Base-by-base conservation (phyloP, 2,888 invertebrate species). In the Platycnemis pennipes region DNA sequence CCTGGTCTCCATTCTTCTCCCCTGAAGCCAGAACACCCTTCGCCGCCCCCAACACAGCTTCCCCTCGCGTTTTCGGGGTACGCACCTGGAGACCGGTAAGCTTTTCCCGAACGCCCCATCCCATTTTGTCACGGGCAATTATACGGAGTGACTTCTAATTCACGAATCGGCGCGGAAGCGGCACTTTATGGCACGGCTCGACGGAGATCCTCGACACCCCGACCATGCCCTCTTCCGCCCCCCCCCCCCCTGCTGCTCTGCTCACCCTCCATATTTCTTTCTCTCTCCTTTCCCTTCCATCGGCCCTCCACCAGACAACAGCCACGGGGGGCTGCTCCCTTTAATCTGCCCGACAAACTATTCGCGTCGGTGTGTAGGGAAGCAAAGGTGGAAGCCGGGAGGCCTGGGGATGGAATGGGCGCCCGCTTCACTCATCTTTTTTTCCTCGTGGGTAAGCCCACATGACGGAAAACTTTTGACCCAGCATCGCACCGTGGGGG, bases 91-190 rank as follows among this genome's bases (percentile, higher is more conserved):
- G 86, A 86, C 42, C 42, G 8, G 86, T 42, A 7, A 86, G 86
- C 86, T 19, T 42, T 86, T 42, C n/a, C 42, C 63, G 1, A 2
- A 86, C 19, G 44, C 86, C 86, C 86, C 86, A 44, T 86, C 77
- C 56, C 86, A 44, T 86, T 86, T 42, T 86, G 86, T 86, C 44
- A 86, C 86, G 86, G 86, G 86, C 86, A 86, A 86, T 86, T 86
- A 86, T 13, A 26, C 0, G 86, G 42, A 86, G 86, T 86, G 86
- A 44, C 42, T 42, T 86, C 86, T 86, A 86, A 86, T 86, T 86
- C 86, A 86, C 86, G 86, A 86, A 19, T 44, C 44, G 42, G 86
- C 11, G 19, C 42, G 42, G 86, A 22, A 44, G 86, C 86, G n/a
- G 86, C 13, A 86, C n/a, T 86, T 86, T 86, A 86, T 86, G 86